phyloP scores from a whole-genome alignment of 2,888 invertebrate species.

The Argyra leucocephala region DNA sequence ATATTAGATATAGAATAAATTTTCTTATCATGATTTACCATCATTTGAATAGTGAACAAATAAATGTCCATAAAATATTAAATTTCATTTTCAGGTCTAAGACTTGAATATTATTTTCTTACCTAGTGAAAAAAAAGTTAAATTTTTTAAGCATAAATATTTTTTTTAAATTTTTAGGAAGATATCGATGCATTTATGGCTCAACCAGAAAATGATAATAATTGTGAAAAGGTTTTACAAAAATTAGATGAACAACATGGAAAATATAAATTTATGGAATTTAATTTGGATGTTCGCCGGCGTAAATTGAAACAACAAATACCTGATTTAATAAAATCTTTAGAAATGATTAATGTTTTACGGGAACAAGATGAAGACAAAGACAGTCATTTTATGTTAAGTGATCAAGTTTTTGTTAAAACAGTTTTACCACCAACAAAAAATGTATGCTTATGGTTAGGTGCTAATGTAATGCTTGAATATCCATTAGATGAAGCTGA shows the following conservation, averaged over 20 bases:
- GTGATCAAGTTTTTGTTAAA: slow-evolving; percentile 79
- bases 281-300: slow-evolving; percentile 76
- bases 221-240: slow-evolving; percentile 76
- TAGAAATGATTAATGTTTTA: slow-evolving; percentile 85
- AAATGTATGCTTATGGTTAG: slow-evolving; percentile 74
- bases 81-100: no score
- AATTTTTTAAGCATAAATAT: no score
- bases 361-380: slow-evolving; percentile 65
- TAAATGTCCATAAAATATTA: no score
- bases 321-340: slow-evolving; percentile 83
- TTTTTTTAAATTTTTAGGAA: slow-evolving; percentile 54
- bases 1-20: no score
- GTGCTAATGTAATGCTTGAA: slow-evolving; percentile 95
- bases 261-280: slow-evolving; percentile 97
- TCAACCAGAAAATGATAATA: slow-evolving; percentile 66
- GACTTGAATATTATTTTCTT: no score
- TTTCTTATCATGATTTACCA: no score
- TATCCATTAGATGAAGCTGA: slow-evolving; percentile 87
- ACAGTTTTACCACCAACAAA: slow-evolving; percentile 83
- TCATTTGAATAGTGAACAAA: no score
- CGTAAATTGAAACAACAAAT: slow-evolving; percentile 81
- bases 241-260: slow-evolving; percentile 85
- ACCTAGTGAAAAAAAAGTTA: no score
- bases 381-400: slow-evolving; percentile 82
- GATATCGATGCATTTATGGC: slow-evolving; percentile 93